Percentiles rank a stretch among this genome's conserved stretches.
Evolutionary conservation across 2,113 vertebrate genomes (phyloP).

Genomic region (Phycodurus eques): DNA sequence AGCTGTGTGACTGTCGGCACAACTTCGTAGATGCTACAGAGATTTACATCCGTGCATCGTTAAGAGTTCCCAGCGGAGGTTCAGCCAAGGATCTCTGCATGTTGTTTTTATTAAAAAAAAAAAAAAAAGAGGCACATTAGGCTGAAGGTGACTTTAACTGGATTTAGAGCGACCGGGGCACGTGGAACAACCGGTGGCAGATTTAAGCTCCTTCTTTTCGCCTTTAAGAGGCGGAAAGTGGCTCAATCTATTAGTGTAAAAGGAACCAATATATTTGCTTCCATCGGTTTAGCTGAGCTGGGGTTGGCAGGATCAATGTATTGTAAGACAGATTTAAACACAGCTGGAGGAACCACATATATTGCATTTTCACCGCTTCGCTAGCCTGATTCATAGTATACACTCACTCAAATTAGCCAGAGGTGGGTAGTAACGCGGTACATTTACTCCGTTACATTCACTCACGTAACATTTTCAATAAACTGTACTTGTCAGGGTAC

Average conservation of each 20-base stretch:
- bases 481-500: too few species aligned
- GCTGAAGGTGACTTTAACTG: conserved; percentile 81
- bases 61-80: conserved; percentile 65
- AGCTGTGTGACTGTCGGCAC: conserved; percentile 53
- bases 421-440: too few species aligned
- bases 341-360: conserved; percentile 62
- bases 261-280: conserved; percentile 75
- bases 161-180: conserved; percentile 69
- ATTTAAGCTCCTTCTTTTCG: conserved; percentile 69
- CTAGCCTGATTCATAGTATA: conserved; percentile 29
- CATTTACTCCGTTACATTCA: too few species aligned
- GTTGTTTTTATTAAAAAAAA: conserved; percentile 52
- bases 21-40: conserved; percentile 65
- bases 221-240: conserved; percentile 61
- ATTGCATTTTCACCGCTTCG: conserved; percentile 43
- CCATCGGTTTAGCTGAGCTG: conserved; percentile 73
- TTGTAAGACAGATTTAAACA: conserved; percentile 73
- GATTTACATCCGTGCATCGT: conserved; percentile 71
- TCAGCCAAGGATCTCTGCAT: conserved; percentile 65
- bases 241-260: conserved; percentile 77
- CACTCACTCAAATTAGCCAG: not conserved
- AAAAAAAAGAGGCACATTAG: conserved; percentile 68
- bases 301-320: conserved; percentile 60
- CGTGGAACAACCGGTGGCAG: conserved; percentile 61
- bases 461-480: too few species aligned